phyloP scores from a whole-genome alignment of 2,888 invertebrate genomes.

The Diplazon laetatorius region DNA sequence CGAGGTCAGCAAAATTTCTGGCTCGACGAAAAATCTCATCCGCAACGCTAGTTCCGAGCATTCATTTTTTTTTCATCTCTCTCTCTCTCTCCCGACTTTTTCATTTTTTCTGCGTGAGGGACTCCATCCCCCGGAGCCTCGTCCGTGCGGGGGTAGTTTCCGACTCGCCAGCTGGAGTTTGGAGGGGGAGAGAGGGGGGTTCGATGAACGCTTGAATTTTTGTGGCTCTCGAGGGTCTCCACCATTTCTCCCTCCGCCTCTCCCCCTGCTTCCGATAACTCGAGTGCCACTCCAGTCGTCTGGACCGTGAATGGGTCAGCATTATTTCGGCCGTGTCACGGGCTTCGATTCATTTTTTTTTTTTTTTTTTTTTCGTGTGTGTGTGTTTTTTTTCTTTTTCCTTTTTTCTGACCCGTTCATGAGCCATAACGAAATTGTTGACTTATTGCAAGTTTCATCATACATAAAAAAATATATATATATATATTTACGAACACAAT shows the following conservation, averaged over 20 bases:
- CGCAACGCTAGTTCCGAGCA: neutral
- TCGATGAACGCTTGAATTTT: slow-evolving; percentile 33
- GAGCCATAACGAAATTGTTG: no score
- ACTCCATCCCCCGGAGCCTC: neutral
- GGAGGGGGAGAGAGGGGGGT: neutral
- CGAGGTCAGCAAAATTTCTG: slow-evolving; percentile 35
- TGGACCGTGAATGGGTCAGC: slow-evolving; percentile 23
- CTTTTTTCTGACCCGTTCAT: neutral
- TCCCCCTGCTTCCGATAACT: no score
- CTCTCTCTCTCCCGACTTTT: neutral
- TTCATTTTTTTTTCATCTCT: neutral
- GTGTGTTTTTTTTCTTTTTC: neutral
- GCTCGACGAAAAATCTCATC: slow-evolving; percentile 18
- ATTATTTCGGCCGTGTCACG: slow-evolving; percentile 18
- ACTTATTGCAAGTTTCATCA: no score
- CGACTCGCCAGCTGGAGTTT: slow-evolving; percentile 9
- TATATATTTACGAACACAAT: no score
- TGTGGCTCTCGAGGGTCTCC: slow-evolving; percentile 8
- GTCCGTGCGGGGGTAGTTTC: neutral
- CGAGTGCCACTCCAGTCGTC: slow-evolving; percentile 10
- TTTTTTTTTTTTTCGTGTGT: neutral
- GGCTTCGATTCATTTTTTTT: neutral
- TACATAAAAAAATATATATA: no score
- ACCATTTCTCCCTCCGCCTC: neutral
- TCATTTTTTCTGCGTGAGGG: slow-evolving; percentile 9